Conservation (phyloP, 1,140 invertebrate species). For the Capitella teleta region DNA sequence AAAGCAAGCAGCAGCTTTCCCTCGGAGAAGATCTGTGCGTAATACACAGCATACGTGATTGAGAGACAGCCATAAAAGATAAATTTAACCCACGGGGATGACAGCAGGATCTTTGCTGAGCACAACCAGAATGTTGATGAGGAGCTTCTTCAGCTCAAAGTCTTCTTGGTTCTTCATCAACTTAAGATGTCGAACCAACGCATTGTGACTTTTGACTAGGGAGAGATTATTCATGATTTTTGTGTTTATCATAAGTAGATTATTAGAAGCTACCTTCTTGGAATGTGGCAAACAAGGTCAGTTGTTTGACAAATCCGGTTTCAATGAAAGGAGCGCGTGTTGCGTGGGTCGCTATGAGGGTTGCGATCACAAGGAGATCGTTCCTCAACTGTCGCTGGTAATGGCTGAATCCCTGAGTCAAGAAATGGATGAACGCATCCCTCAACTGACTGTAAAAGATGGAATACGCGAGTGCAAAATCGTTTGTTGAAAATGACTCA, state of each 20-base stretch:
- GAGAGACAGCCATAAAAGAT: background rate
- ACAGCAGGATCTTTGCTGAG: constrained; percentile 29
- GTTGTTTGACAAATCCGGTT: constrained; percentile 40
- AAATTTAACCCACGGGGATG: constrained; percentile 26
- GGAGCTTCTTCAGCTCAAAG: constrained; percentile 42
- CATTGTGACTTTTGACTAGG: constrained; percentile 42
- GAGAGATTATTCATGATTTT: too few species aligned
- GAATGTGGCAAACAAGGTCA: constrained; percentile 39
- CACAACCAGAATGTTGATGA: constrained; percentile 36
- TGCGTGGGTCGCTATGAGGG: constrained; percentile 24
- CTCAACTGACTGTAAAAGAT: constrained; percentile 28
- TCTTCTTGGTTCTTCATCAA: constrained; percentile 38
- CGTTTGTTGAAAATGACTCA: constrained; percentile 8
- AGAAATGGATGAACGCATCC: constrained; percentile 38
- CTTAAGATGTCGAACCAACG: constrained; percentile 38
- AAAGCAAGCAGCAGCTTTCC: constrained; percentile 37
- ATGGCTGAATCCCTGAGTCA: constrained; percentile 38
- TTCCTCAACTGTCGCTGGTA: constrained; percentile 41
- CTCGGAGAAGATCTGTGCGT: constrained; percentile 31
- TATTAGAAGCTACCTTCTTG: constrained; percentile 43
- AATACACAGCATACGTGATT: too few species aligned
- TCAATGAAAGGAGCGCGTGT: constrained; percentile 40
- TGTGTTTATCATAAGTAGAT: too few species aligned
- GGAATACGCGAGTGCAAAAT: background rate
- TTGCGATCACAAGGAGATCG: constrained; percentile 36